These are phyloP conservation scores for Sebastes hubbsi DNA, from an alignment of 2,797 vertebrate genomes.

Conservation along the genomic window DNA sequence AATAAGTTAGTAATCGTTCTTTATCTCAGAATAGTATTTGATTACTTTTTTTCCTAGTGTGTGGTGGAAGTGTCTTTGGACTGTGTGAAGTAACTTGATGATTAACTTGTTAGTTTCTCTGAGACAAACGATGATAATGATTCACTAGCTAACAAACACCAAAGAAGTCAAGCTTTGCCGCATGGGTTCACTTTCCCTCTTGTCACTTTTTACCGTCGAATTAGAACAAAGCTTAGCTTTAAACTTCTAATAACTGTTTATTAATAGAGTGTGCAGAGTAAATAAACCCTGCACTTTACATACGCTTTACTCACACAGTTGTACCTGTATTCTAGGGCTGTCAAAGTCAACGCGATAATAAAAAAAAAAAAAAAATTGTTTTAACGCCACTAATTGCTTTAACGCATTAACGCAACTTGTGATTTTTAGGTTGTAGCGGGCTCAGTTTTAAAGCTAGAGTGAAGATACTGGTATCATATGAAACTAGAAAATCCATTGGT, in stretches of 20 bases:
- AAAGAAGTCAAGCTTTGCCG: background rate
- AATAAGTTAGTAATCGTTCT: conserved; percentile 13
- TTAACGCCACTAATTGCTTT: too few species aligned
- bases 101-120: conserved; percentile 55
- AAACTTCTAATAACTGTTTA: background rate
- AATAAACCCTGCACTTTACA: background rate
- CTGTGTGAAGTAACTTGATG: conserved; percentile 50
- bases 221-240: background rate
- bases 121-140: conserved; percentile 54
- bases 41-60: conserved; percentile 1
- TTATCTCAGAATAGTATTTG: conserved; percentile 4
- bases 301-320: background rate
- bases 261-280: background rate
- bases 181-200: background rate
- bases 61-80: conserved; percentile 36
- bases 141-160: conserved; percentile 47
- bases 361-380: too few species aligned
- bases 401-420: too few species aligned
- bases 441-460: too few species aligned
- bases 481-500: too few species aligned
- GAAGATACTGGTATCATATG: too few species aligned
- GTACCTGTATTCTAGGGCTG: background rate
- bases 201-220: background rate
- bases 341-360: too few species aligned
- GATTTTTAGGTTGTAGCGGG: too few species aligned